Evolutionary conservation across 1,140 invertebrate genomes (phyloP).

Genomic region (Adelges cooleyi): DNA sequence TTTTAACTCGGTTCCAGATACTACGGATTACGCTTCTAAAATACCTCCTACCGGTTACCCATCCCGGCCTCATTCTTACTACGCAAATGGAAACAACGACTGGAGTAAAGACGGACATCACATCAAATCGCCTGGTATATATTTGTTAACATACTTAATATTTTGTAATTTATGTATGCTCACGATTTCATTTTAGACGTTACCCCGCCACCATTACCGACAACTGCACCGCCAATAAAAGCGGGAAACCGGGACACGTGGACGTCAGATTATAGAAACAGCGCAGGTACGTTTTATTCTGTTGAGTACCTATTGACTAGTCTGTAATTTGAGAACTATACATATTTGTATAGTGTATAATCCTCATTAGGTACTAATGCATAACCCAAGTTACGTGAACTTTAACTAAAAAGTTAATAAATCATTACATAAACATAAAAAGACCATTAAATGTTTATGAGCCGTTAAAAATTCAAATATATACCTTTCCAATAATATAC

Average conservation of each 20-base stretch:
- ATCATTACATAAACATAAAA: too few relatives aligned
- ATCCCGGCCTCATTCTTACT: constrained; percentile 1
- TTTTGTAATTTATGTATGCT: background rate
- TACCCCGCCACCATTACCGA: constrained; percentile 33
- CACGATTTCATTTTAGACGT: background rate
- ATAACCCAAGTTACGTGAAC: too few relatives aligned
- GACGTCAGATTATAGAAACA: constrained; percentile 35
- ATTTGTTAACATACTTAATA: background rate
- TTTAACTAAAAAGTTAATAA: too few relatives aligned
- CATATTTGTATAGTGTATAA: too few relatives aligned
- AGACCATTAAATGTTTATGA: too few relatives aligned
- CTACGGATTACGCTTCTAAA: background rate
- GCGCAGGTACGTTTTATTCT: constrained; percentile 33
- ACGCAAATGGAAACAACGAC: constrained; percentile 12
- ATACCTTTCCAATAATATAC: too few relatives aligned
- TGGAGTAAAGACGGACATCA: background rate
- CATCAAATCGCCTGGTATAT: constrained; percentile 9
- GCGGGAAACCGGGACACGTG: constrained; percentile 32
- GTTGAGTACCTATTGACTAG: too few relatives aligned
- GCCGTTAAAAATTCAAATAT: too few relatives aligned
- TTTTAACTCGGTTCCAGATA: background rate
- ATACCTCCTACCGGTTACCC: background rate
- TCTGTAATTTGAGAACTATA: too few relatives aligned
- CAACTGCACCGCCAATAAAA: constrained; percentile 33
- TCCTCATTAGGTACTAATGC: too few relatives aligned